These are phyloP conservation scores for Catostomus latipinnis DNA, from an alignment of 2,797 vertebrate species.

Conservation along the genomic window DNA sequence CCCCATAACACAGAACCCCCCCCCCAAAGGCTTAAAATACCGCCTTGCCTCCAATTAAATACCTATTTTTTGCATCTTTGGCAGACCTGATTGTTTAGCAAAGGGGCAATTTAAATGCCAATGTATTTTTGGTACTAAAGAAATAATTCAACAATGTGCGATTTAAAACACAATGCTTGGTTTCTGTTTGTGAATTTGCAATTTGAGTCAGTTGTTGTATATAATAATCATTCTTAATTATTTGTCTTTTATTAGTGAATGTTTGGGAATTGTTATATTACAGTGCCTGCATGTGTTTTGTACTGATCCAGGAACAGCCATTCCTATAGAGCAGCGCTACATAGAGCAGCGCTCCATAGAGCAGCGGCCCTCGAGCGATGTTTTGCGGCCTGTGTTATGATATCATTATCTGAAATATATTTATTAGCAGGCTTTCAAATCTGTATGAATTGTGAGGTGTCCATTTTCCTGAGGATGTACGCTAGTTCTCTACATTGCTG, in stretches of 20 bases:
- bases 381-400: too few species aligned
- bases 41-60: conserved; percentile 69
- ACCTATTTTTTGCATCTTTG: conserved; percentile 65
- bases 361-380: too few species aligned
- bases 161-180: neutral
- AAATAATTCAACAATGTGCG: conserved; percentile 1
- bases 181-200: neutral
- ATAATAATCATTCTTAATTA: neutral
- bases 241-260: neutral
- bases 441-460: too few species aligned
- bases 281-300: too few species aligned
- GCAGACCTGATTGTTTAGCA: conserved; percentile 42
- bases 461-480: too few species aligned
- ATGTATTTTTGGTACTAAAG: conserved; percentile 14
- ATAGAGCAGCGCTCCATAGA: too few species aligned
- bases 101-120: conserved; percentile 39
- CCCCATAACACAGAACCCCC: conserved; percentile 39
- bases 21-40: conserved; percentile 69
- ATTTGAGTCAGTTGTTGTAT: neutral
- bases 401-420: too few species aligned
- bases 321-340: too few species aligned
- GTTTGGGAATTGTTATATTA: too few species aligned
- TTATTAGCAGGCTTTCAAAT: too few species aligned
- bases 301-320: too few species aligned
- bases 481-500: too few species aligned